Conservation (phyloP, 2,113 vertebrate species). For the Nymphicus hollandicus region DNA sequence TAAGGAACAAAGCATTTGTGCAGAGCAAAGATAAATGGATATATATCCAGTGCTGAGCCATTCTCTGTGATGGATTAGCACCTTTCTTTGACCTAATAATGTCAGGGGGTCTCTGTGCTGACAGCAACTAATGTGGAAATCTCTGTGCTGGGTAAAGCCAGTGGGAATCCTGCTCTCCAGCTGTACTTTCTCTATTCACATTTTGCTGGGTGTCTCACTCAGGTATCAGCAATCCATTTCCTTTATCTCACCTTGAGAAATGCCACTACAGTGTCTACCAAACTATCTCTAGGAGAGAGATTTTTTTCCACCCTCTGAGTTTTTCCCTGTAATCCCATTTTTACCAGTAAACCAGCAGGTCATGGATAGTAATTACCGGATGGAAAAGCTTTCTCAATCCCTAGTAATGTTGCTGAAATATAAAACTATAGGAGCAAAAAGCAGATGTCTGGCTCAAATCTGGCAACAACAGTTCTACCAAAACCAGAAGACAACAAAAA, state of each 20-base stretch:
- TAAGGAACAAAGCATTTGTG: conserved; percentile 59
- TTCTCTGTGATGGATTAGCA: conserved; percentile 55
- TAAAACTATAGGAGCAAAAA: neutral
- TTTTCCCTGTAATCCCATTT: neutral
- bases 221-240: neutral
- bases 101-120: conserved; percentile 32
- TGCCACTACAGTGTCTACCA: neutral
- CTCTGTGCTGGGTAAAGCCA: neutral
- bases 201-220: neutral
- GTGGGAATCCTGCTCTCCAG: neutral
- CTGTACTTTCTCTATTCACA: neutral
- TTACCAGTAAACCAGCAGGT: neutral
- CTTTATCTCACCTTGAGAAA: neutral
- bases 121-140: conserved; percentile 25
- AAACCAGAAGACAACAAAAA: neutral
- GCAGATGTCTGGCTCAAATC: neutral
- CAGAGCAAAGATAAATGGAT: conserved; percentile 21
- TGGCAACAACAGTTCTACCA: neutral
- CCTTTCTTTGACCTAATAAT: conserved; percentile 57
- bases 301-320: neutral
- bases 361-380: neutral
- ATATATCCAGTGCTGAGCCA: conserved; percentile 18
- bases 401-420: neutral
- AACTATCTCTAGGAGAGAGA: neutral
- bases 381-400: neutral